phyloP scores from a whole-genome alignment of 2,113 vertebrate genomes.

The Gnathonemus echidnorhynchus region DNA sequence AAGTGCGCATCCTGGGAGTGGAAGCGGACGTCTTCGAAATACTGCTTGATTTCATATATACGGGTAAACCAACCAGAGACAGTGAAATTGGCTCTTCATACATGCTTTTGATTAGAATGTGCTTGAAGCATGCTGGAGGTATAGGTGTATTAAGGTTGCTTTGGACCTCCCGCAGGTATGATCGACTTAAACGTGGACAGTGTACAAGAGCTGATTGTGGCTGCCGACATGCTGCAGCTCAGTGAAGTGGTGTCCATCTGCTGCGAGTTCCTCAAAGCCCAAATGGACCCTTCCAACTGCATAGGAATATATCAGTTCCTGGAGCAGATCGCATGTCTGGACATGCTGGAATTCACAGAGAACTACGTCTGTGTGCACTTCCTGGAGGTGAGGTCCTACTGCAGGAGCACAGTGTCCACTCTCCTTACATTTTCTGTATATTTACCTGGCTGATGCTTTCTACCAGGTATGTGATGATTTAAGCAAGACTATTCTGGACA shows the following conservation, averaged over 20 bases:
- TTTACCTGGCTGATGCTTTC: background rate
- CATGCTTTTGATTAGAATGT: background rate
- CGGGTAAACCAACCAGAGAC: conserved; percentile 57
- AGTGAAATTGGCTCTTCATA: background rate
- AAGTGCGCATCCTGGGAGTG: conserved; percentile 82
- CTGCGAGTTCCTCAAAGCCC: conserved; percentile 85
- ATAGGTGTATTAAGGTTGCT: background rate
- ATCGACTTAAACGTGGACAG: conserved; percentile 79
- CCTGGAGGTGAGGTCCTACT: conserved; percentile 64
- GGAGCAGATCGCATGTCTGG: conserved; percentile 84
- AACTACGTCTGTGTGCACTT: conserved; percentile 91
- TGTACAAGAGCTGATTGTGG: conserved; percentile 88
- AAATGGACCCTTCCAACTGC: conserved; percentile 87
- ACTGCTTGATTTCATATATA: conserved; percentile 90
- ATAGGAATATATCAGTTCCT: conserved; percentile 92
- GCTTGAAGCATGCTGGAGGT: background rate
- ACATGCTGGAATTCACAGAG: conserved; percentile 84
- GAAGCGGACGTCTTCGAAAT: conserved; percentile 75
- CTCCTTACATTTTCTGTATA: background rate
- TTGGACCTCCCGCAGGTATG: conserved; percentile 52
- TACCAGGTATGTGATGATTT: background rate
- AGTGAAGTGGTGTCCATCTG: conserved; percentile 85
- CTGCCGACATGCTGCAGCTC: conserved; percentile 94
- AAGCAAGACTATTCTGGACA: background rate
- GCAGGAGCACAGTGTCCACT: background rate